A percentile compares a stretch with the other conserved stretches of the same genome.
These are phyloP conservation scores for Leptinotarsa haldemani DNA, from an alignment of 2,888 invertebrate genomes.

Conservation along the genomic window DNA sequence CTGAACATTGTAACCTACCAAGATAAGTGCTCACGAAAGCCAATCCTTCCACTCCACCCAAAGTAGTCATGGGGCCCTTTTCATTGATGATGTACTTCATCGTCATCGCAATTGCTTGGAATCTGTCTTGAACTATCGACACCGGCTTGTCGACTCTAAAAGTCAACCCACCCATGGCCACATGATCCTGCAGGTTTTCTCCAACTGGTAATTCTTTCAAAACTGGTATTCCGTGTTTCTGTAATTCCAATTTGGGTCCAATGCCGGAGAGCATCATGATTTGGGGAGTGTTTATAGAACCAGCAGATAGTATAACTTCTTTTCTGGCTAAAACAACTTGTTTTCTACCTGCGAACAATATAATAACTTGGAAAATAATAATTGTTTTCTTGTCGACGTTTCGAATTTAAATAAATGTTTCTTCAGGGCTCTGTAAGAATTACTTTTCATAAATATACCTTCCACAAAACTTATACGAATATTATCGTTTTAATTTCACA, in stretches of 20 bases:
- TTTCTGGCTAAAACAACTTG: slow-evolving; percentile 79
- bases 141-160: slow-evolving; percentile 85
- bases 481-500: too few species aligned
- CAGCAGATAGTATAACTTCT: slow-evolving; percentile 89
- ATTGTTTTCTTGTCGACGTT: too few species aligned
- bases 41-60: slow-evolving; percentile 89
- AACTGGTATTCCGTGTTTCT: slow-evolving; percentile 77
- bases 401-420: too few species aligned
- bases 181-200: slow-evolving; percentile 88
- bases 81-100: slow-evolving; percentile 80
- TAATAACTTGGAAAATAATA: neutral
- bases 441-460: too few species aligned
- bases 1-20: slow-evolving; percentile 33
- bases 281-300: slow-evolving; percentile 92
- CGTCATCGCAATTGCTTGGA: slow-evolving; percentile 76
- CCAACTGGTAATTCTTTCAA: slow-evolving; percentile 82
- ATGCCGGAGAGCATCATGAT: slow-evolving; percentile 89
- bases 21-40: slow-evolving; percentile 89
- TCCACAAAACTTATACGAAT: too few species aligned
- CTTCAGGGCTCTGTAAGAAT: too few species aligned
- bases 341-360: slow-evolving; percentile 66
- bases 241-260: slow-evolving; percentile 74
- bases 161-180: slow-evolving; percentile 85
- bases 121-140: slow-evolving; percentile 77
- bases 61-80: slow-evolving; percentile 86